Evolutionary conservation across 2,113 vertebrate species (phyloP), one percentile per base, ranked within the genome.

Genomic region (Nannospalax galili): DNA sequence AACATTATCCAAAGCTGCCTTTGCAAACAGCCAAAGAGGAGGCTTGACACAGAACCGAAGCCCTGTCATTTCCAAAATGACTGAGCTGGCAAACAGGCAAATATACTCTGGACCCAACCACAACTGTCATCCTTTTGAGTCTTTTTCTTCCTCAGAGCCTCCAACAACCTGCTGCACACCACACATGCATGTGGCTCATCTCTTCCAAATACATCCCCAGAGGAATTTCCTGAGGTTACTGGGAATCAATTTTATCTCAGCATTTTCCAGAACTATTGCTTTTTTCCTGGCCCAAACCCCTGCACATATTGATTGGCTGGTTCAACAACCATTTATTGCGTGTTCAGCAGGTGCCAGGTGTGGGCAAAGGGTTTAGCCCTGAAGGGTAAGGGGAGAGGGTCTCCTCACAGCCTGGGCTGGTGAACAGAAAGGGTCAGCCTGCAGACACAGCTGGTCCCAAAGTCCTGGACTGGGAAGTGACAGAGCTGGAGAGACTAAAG

Each of bases 31-130:
- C 72, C 72, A n/a, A 30, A 81, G 90, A 88, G 56, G 84, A 88
- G 84, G 69, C 82, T 97, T 95, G 94, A 96, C 78, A 84, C 37
- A 45, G 73, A 96, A 93, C 64, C 64, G 96, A 92, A 79, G 92
- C 93, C 93, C 56, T 11, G 0, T 14, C 30, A 94, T 93, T 92
- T 95, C 92, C 86, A 79, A 78, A 96, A 92, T n/a, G 77, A 95
- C 15, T 86, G 92, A 88, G 81, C 75, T 90, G 92, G 92, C 48
- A 14, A 90, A 72, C 4, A 3, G 15, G 24, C 90, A 87, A 22
- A 48, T 72, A 42, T 81, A 86, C 73, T 79, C 77, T 48, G 88
- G 85, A 88, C 88, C 64, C 72, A 82, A 93, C 40, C 48, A 64
- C 45, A 35, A 79, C 37, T 52, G 12, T 17, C 20, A 67, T 88